phyloP scores from a whole-genome alignment of 2,888 invertebrate genomes.

The Drosophila suboccidentalis region DNA sequence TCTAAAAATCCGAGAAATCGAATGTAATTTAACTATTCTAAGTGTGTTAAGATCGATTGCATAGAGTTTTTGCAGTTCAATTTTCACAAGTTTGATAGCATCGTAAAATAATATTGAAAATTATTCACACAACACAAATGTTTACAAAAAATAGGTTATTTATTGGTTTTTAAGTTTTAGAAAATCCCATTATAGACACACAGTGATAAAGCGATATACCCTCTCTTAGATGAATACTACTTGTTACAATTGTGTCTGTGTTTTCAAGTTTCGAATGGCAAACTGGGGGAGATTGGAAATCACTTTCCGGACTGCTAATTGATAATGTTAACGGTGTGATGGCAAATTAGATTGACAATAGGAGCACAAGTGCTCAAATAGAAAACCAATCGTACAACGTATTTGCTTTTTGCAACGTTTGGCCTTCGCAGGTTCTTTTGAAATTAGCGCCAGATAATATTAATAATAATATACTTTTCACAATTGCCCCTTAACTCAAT shows the following conservation, averaged over 20 bases:
- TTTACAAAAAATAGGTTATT: no score
- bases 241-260: conserved; percentile 1
- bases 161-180: no score
- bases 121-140: no score
- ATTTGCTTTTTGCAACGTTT: conserved; percentile 35
- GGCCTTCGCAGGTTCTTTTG: conserved; percentile 49
- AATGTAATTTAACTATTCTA: no score
- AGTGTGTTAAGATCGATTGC: no score
- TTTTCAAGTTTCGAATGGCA: conserved; percentile 16
- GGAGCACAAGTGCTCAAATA: conserved; percentile 54
- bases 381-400: conserved; percentile 29
- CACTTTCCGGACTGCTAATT: conserved; percentile 68
- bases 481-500: conserved; percentile 24
- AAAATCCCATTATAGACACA: not conserved
- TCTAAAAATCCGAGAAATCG: no score
- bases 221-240: not conserved
- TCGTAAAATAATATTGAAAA: no score
- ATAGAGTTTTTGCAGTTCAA: no score
- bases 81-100: no score
- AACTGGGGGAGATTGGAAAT: conserved; percentile 45
- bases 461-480: conserved; percentile 13
- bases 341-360: conserved; percentile 67
- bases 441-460: conserved; percentile 30
- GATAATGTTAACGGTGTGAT: conserved; percentile 72
- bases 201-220: conserved; percentile 32